Evolutionary conservation across 1,140 invertebrate species (phyloP), one percentile per base, ranked within the genome.

Genomic region (Formica exsecta): DNA sequence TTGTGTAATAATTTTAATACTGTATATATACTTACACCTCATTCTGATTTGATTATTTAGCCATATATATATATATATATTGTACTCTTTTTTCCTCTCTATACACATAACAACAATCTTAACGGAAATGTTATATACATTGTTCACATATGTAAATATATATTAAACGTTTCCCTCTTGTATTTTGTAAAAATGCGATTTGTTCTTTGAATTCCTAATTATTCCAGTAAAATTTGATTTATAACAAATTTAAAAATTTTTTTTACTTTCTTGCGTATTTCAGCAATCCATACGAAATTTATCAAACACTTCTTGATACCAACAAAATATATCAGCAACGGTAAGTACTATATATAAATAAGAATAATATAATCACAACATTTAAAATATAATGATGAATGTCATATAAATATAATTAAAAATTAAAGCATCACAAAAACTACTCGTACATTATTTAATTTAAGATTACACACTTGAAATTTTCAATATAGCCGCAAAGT

Each of bases 91-190:
- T 85, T 89, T 54, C 79, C 38, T 71, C 70, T 44, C 29, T 75
- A 61, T 29, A 79, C 22, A 81, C 29, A 74, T 19, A 81, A 81
- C 25, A 44, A 81, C 62, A 59, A 73, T 68, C 87, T 66, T 71
- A 86, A 76, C 68, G 59, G 79, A 44, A 74, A 90, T 85, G 48
- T 85, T 86, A 85, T 90, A 86, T 86, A 88, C 86, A 91, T 65
- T 87, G 87, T 87, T 90, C 64, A 75, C 81, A 83, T 38, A 59
- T 92, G 91, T 92, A 92, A 91, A 91, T 92, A 92, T 86, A 87
- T 84, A 93, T 81, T 88, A 92, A 92, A 92, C 79, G 76, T 89
- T 91, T 88, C 85, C 81, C 75, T 92, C 91, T 92, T 92, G 91
- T 92, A 93, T 92, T 93, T 93, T 92, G 80, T 92, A 90, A 85